A percentile compares a stretch with the other conserved stretches of the same genome.
Evolutionary conservation across 2,113 vertebrate genomes (phyloP).

Genomic region (Odocoileus virginianus): DNA sequence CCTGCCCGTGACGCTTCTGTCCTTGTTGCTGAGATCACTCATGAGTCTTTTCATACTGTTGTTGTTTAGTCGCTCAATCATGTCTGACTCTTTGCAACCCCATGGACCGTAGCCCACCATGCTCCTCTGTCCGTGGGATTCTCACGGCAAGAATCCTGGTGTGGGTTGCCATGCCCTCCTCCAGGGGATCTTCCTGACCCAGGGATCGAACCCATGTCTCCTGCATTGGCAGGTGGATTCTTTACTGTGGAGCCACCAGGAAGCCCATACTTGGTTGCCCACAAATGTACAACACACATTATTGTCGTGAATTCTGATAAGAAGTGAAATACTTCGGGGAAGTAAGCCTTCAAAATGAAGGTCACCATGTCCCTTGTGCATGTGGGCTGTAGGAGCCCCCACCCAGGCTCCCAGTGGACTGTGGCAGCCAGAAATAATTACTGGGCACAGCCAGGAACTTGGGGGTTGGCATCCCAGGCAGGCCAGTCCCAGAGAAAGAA

Average conservation of each 20-base stretch:
- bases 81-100: not conserved
- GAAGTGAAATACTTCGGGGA: not conserved
- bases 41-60: not conserved
- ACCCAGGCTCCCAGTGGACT: not conserved
- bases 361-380: accelerated
- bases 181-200: not conserved
- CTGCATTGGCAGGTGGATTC: not conserved
- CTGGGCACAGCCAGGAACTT: not conserved
- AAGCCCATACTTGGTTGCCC: not conserved
- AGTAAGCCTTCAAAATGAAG: not conserved
- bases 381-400: not conserved
- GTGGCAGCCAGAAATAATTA: not conserved
- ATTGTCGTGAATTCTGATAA: not conserved
- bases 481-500: not conserved
- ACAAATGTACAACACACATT: accelerated
- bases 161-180: not conserved
- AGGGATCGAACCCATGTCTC: not conserved
- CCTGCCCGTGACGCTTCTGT: too few species aligned
- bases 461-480: not conserved
- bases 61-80: not conserved
- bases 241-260: not conserved
- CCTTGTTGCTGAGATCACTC: accelerated
- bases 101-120: not conserved
- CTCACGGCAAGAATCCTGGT: not conserved
- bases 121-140: not conserved